These are phyloP conservation scores for Mesocentrotus franciscanus DNA, from an alignment of 53 echinoderm and acorn worm species.

Conservation along the genomic window DNA sequence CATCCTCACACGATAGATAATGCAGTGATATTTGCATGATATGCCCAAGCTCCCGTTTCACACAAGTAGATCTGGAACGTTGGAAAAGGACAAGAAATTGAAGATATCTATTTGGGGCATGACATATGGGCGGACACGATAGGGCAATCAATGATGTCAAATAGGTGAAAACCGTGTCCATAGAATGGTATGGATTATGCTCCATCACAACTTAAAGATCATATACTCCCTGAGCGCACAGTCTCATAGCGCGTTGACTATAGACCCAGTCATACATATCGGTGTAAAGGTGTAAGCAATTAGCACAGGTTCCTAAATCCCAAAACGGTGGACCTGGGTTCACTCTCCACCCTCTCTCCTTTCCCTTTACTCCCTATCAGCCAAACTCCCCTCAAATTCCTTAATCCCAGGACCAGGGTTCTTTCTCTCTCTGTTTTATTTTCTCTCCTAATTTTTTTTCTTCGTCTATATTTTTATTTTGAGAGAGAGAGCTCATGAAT, in stretches of 20 bases:
- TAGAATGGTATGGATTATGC: constrained; percentile 52
- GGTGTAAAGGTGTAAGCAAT: constrained; percentile 66
- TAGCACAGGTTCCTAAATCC: constrained; percentile 60
- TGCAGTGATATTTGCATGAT: constrained; percentile 47
- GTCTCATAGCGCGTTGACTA: constrained; percentile 7
- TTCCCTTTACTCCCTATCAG: not conserved
- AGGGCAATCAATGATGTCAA: constrained; percentile 63
- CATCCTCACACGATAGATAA: constrained; percentile 35
- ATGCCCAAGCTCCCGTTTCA: constrained; percentile 42
- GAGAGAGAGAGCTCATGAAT: constrained; percentile 50
- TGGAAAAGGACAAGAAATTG: constrained; percentile 24
- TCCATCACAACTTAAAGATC: constrained; percentile 41
- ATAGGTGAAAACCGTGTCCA: constrained; percentile 55
- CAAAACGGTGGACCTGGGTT: constrained; percentile 30
- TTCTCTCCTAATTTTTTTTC: not conserved
- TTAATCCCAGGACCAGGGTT: constrained; percentile 60
- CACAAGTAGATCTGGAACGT: constrained; percentile 10
- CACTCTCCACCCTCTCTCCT: constrained; percentile 49
- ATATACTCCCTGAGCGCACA: constrained; percentile 39
- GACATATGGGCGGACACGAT: constrained; percentile 52
- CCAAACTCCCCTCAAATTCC: constrained; percentile 47
- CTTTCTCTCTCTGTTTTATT: constrained; percentile 40
- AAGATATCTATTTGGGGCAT: constrained; percentile 59
- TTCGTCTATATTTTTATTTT: not conserved
- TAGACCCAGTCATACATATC: not conserved